Evolutionary conservation across 2,113 vertebrate genomes (phyloP), one percentile per base, ranked within the genome.

Genomic region (Tupaia chinensis): DNA sequence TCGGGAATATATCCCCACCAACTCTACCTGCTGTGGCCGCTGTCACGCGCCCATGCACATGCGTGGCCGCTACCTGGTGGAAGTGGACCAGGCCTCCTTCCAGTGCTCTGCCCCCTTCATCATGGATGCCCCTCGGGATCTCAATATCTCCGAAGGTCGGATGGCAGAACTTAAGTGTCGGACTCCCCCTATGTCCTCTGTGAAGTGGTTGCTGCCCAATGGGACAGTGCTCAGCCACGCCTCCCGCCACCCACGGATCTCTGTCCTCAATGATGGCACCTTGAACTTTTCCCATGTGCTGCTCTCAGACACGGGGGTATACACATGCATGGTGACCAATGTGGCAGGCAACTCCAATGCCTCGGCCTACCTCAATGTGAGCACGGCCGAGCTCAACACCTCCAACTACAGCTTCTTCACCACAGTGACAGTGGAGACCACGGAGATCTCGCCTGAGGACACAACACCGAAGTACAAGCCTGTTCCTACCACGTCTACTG

Each of bases 301-400:
- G 96, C 97, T 99, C 4, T 98, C 97, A 15, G 99, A 99, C 98
- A 99, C 99, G 0, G 99, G 99, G 20, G 93, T 99, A 1, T 99
- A 99, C 98, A 99, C 99, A 69, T 99, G 99, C 98, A 99, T 99
- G 99, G 99, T 99, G 97, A 99, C 99, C 97, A 99, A 99, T 29
- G 99, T 99, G 99, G 99, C 99, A 14, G 99, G 99, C 60, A 99
- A 99, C 98, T 99, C 99, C 92, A 99, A 99, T 1, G 99, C 99
- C 94, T 99, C 99, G 70, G 99, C 99, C 98, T 99, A 99, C 98
- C 98, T 99, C 98, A 99, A 99, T 6, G 99, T 99, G 95, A 99
- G 99, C 98, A 99, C 99, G 82, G 99, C 99, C 17, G 99, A 99
- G 98, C 99, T 99, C 98, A 99, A 99, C 98, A 99, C 99, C 29